Percentiles rank a stretch among this genome's conserved stretches.
These are phyloP conservation scores for Brachyptera risi DNA, from an alignment of 2,888 invertebrate species.

Conservation along the genomic window DNA sequence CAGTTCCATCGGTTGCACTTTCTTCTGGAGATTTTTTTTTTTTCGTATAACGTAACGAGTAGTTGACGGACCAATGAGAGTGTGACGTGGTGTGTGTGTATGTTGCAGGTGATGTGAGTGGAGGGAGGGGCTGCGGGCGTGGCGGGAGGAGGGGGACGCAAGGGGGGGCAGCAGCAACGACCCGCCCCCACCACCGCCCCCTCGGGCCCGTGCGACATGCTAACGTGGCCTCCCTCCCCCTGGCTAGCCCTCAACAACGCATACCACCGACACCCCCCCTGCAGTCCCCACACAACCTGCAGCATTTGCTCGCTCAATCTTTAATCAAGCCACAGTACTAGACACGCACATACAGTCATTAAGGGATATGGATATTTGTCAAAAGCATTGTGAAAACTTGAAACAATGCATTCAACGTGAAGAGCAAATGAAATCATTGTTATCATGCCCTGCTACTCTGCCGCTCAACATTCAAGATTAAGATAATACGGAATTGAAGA, in stretches of 20 bases:
- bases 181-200: constrained; percentile 21
- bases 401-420: too few relatives aligned
- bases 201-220: constrained; percentile 23
- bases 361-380: too few relatives aligned
- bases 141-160: constrained; percentile 39
- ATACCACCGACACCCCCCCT: constrained; percentile 34
- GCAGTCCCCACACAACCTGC: constrained; percentile 36
- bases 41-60: too few relatives aligned
- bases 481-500: too few relatives aligned
- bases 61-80: too few relatives aligned
- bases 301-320: constrained; percentile 40
- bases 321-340: constrained; percentile 24
- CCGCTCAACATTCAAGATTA: too few relatives aligned
- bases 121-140: constrained; percentile 47
- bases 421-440: too few relatives aligned
- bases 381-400: too few relatives aligned
- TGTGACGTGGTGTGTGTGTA: not conserved
- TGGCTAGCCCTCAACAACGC: constrained; percentile 36
- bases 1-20: too few relatives aligned
- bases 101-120: constrained; percentile 50
- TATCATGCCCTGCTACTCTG: too few relatives aligned
- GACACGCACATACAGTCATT: not conserved
- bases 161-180: constrained; percentile 23
- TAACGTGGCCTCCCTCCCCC: constrained; percentile 33
- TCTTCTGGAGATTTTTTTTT: too few relatives aligned